Percentiles rank a stretch among this genome's conserved stretches.
Evolutionary conservation across 2,113 vertebrate genomes (phyloP).

Genomic region (Blennius ocellaris): DNA sequence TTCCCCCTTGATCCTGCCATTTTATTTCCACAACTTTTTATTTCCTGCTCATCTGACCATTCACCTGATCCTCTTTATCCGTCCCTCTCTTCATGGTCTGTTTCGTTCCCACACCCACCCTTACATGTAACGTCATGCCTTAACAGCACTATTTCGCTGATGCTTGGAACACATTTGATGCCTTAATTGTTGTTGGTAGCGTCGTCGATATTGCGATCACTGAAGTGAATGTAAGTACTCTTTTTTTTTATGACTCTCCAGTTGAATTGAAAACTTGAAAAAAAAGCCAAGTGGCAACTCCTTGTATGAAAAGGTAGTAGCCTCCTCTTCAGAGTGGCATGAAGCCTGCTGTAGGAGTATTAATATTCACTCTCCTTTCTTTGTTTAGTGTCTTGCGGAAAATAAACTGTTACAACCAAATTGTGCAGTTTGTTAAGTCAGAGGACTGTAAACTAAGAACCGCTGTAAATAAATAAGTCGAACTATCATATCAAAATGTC

Average conservation of each 20-base stretch:
- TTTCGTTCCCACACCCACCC: conserved; percentile 58
- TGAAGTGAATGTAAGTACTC: conserved; percentile 99
- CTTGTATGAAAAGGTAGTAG: not conserved
- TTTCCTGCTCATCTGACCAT: not conserved
- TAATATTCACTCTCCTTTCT: too few relatives aligned
- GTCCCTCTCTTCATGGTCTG: conserved; percentile 1
- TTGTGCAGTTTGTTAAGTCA: too few relatives aligned
- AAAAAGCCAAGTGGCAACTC: conserved; percentile 41
- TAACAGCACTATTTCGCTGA: conserved; percentile 99
- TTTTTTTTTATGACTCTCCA: conserved; percentile 57
- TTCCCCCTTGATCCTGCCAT: conserved; percentile 45
- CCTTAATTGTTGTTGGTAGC: conserved; percentile 99
- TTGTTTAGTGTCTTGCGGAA: too few relatives aligned
- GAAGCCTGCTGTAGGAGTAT: too few relatives aligned
- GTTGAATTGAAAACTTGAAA: conserved; percentile 82
- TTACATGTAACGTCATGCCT: conserved; percentile 81
- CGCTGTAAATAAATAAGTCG: too few relatives aligned
- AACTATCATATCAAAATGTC: too few relatives aligned
- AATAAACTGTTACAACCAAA: too few relatives aligned
- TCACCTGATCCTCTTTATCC: conserved; percentile 5
- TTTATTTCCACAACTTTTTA: not conserved
- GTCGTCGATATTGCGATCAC: conserved; percentile 99
- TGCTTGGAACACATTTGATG: conserved; percentile 99
- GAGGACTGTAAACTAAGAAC: too few relatives aligned
- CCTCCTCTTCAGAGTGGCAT: not conserved